A percentile compares a stretch with the other conserved stretches of the same genome.
Evolutionary conservation across 2,113 vertebrate species (phyloP).

Genomic region (Catharus fuscescens): DNA sequence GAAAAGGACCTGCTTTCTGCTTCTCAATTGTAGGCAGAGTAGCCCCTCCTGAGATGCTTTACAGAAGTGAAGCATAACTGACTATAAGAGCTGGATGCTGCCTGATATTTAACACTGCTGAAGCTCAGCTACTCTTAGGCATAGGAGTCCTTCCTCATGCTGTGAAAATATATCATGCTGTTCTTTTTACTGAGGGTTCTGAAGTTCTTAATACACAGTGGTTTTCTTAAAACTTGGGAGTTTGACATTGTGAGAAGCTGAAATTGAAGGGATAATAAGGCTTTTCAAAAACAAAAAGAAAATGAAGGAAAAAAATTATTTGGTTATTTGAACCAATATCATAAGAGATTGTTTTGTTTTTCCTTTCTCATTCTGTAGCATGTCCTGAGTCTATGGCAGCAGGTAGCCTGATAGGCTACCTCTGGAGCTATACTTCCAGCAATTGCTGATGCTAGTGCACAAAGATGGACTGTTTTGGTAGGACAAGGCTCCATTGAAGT

Average conservation of each 20-base stretch:
- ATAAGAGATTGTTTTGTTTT: not conserved
- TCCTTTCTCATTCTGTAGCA: not conserved
- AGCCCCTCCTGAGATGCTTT: not conserved
- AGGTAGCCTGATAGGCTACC: slow-evolving; percentile 41
- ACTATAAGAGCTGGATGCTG: not conserved
- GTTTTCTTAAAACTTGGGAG: not conserved
- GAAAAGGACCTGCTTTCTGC: not conserved
- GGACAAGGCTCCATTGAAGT: slow-evolving; percentile 65
- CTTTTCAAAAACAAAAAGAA: not conserved
- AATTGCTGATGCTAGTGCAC: not conserved
- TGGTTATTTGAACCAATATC: not conserved
- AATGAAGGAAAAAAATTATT: not conserved
- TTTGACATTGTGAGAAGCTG: not conserved
- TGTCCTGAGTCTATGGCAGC: slow-evolving; percentile 19
- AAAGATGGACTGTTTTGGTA: slow-evolving; percentile 65
- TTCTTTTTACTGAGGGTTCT: not conserved
- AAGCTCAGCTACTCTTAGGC: not conserved
- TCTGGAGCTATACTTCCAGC: slow-evolving; percentile 19
- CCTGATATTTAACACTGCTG: not conserved
- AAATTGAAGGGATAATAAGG: not conserved
- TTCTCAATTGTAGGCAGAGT: not conserved
- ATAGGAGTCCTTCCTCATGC: not conserved
- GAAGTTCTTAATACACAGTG: not conserved
- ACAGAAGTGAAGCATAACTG: not conserved
- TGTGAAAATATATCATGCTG: not conserved